phyloP scores from a whole-genome alignment of 1,140 invertebrate species.

The Ooceraea biroi region DNA sequence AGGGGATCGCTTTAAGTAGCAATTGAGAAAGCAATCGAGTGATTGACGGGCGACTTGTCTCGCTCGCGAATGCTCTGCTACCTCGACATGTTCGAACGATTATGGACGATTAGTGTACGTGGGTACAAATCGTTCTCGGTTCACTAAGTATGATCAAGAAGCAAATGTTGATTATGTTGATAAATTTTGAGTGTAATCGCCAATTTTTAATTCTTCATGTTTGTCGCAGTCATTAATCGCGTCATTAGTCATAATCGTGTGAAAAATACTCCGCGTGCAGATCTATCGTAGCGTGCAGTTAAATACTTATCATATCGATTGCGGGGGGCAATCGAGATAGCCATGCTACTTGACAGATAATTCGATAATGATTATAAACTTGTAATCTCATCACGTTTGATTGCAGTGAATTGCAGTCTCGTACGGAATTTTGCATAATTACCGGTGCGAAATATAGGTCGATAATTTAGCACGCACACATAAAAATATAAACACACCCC shows the following conservation, averaged over 20 bases:
- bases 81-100: slow-evolving; percentile 10
- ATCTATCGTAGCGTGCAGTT: slow-evolving; percentile 24
- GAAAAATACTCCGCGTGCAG: slow-evolving; percentile 2
- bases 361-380: slow-evolving; percentile 25
- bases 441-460: neutral
- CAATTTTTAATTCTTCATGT: neutral
- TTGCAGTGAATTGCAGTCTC: slow-evolving; percentile 11
- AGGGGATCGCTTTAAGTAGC: neutral
- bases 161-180: neutral
- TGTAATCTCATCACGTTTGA: slow-evolving; percentile 4
- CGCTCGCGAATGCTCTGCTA: neutral
- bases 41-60: neutral
- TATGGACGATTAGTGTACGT: too few relatives aligned
- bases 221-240: slow-evolving; percentile 7
- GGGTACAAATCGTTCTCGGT: neutral
- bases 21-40: neutral
- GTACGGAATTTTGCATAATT: slow-evolving; percentile 37
- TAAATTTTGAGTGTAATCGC: slow-evolving; percentile 11
- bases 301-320: slow-evolving; percentile 29
- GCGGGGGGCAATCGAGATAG: neutral
- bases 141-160: neutral
- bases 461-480: too few relatives aligned
- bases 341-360: slow-evolving; percentile 26
- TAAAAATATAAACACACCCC: too few relatives aligned
- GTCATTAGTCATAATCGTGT: too few relatives aligned